Percentiles rank a stretch among this genome's conserved stretches.
phyloP scores from a whole-genome alignment of 2,888 invertebrate species.

The Villa cingulata region DNA sequence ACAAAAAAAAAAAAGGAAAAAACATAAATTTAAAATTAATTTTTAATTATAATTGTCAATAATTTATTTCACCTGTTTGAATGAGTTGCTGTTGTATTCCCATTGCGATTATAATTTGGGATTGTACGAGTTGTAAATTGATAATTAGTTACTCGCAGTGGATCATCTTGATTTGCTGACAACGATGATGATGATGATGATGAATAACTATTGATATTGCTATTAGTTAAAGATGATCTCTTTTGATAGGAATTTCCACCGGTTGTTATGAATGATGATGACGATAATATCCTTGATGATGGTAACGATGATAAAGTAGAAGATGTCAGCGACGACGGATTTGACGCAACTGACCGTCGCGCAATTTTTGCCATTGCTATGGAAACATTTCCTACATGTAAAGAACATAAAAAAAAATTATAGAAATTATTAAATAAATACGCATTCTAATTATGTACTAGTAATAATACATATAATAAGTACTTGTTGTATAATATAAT shows the following conservation, averaged over 20 bases:
- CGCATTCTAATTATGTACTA: no score
- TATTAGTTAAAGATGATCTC: constrained; percentile 2
- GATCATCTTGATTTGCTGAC: constrained; percentile 15
- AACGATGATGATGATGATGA: constrained; percentile 7
- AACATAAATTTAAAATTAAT: background rate
- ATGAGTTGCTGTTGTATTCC: constrained; percentile 11
- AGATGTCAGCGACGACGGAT: constrained; percentile 20
- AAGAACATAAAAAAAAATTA: background rate
- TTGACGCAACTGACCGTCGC: constrained; percentile 32
- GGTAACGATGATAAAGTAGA: constrained; percentile 17
- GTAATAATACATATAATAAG: no score
- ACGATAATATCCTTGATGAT: constrained; percentile 9
- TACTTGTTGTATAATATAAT: no score
- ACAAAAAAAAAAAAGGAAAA: background rate
- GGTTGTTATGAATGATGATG: background rate
- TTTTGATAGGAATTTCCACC: background rate
- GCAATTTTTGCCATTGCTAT: constrained; percentile 38
- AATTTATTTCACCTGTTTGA: constrained; percentile 4
- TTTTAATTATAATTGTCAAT: background rate
- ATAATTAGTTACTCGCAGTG: constrained; percentile 16
- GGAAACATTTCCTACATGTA: constrained; percentile 33
- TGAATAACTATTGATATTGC: background rate
- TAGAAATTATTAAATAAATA: no score
- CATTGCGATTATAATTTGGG: constrained; percentile 16
- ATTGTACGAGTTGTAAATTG: constrained; percentile 19